Evolutionary conservation across 2,113 vertebrate genomes (phyloP).

Genomic region (Strigops habroptila): DNA sequence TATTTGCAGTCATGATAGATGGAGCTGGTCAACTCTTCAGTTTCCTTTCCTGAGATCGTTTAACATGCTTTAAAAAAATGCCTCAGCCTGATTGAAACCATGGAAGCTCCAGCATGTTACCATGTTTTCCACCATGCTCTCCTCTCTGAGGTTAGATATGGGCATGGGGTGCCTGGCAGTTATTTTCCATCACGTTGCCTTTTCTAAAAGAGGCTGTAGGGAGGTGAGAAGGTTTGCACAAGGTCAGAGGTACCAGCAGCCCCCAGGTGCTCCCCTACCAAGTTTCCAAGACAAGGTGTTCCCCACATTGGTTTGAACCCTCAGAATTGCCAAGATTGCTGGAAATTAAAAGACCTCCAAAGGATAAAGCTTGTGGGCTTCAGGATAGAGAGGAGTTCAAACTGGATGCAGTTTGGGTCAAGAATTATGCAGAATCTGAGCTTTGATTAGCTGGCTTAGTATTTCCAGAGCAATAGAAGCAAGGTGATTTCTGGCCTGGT

Average conservation of each 20-base stretch:
- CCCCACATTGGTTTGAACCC: background rate
- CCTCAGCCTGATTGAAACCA: background rate
- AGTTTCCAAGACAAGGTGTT: background rate
- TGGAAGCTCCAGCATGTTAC: background rate
- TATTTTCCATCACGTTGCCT: rapidly evolving
- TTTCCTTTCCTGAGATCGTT: background rate
- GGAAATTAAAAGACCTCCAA: background rate
- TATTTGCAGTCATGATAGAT: background rate
- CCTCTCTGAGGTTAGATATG: background rate
- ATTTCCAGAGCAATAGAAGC: background rate
- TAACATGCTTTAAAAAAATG: background rate
- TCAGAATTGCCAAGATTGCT: background rate
- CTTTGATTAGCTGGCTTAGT: background rate
- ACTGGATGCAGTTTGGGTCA: background rate
- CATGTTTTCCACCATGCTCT: background rate
- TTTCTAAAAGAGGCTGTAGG: background rate
- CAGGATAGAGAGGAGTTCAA: background rate
- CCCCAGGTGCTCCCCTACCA: rapidly evolving
- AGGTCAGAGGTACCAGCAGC: background rate
- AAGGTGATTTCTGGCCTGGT: background rate
- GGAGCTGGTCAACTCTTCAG: background rate
- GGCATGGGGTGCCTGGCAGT: background rate
- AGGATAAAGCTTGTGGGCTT: background rate
- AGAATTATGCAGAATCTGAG: background rate
- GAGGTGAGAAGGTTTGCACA: background rate